phyloP scores from a whole-genome alignment of 2,888 invertebrate species.

The Belgica antarctica region DNA sequence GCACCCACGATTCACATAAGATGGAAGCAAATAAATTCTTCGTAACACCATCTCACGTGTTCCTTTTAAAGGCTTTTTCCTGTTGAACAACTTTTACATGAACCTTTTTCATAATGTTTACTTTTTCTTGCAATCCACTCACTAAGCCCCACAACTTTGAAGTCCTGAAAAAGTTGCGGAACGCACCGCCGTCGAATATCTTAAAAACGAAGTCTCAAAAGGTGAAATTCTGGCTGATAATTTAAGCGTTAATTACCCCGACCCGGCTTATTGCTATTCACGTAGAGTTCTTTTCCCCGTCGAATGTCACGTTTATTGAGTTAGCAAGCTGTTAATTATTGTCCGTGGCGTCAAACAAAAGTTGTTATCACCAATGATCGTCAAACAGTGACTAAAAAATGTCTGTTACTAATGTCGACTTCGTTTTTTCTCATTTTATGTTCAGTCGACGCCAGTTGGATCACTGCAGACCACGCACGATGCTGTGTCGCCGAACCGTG shows the following conservation, averaged over 20 bases:
- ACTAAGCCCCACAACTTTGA: slow-evolving; percentile 73
- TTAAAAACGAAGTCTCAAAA: slow-evolving; percentile 82
- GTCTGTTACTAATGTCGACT: slow-evolving; percentile 32
- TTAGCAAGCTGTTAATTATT: not conserved
- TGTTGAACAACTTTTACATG: slow-evolving; percentile 50
- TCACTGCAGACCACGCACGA: slow-evolving; percentile 89
- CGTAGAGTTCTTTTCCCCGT: not conserved
- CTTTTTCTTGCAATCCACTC: slow-evolving; percentile 46
- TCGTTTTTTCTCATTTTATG: slow-evolving; percentile 35
- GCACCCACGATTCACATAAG: not conserved
- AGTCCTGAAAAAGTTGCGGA: slow-evolving; percentile 75
- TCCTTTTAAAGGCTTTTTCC: slow-evolving; percentile 27
- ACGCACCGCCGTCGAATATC: slow-evolving; percentile 82
- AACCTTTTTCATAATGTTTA: slow-evolving; percentile 53
- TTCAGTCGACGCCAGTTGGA: slow-evolving; percentile 85
- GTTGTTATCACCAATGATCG: not conserved
- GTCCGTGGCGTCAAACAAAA: too few relatives aligned
- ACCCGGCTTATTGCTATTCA: not conserved
- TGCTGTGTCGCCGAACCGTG: slow-evolving; percentile 85
- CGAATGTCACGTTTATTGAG: not conserved
- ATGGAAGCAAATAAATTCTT: not conserved
- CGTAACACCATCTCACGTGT: not conserved
- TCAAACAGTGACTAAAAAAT: not conserved
- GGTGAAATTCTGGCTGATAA: slow-evolving; percentile 58
- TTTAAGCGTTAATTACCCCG: not conserved